Conservation (phyloP, 2,888 invertebrate species). For the Mythimna vitellina region DNA sequence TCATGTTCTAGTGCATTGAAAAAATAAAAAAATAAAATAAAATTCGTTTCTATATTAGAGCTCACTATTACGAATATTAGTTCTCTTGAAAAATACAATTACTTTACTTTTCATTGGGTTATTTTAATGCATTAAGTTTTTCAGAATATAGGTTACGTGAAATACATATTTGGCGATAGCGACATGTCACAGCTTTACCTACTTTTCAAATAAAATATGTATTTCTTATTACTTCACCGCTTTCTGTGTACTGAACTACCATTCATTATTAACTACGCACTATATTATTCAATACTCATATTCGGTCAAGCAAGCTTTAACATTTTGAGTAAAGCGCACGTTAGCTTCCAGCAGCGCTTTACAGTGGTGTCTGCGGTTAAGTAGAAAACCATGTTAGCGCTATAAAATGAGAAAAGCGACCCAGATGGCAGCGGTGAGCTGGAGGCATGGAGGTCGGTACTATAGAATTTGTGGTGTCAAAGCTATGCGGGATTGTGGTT, state of each 20-base stretch:
- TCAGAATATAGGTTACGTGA: not conserved
- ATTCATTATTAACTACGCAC: constrained; percentile 6
- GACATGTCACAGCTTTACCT: no score
- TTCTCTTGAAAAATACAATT: no score
- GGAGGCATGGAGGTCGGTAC: constrained; percentile 10
- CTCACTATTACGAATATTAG: no score
- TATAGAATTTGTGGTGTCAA: constrained; percentile 38
- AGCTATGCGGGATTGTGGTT: constrained; percentile 38
- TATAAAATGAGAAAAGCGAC: constrained; percentile 35
- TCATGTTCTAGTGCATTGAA: no score
- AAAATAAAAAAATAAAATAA: no score
- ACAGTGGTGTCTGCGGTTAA: constrained; percentile 35
- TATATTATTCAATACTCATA: constrained; percentile 31
- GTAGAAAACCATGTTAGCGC: constrained; percentile 56
- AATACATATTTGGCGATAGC: no score
- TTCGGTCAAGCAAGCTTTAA: constrained; percentile 38
- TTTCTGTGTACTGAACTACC: not conserved
- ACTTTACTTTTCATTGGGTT: not conserved
- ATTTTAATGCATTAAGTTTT: not conserved
- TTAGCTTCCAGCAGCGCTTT: constrained; percentile 19
- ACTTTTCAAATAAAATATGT: no score
- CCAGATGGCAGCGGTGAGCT: constrained; percentile 34
- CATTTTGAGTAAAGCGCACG: constrained; percentile 23
- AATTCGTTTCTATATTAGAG: no score
- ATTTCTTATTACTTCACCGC: no score